phyloP scores from a whole-genome alignment of 2,888 invertebrate species.

The Adelognathus sp. region DNA sequence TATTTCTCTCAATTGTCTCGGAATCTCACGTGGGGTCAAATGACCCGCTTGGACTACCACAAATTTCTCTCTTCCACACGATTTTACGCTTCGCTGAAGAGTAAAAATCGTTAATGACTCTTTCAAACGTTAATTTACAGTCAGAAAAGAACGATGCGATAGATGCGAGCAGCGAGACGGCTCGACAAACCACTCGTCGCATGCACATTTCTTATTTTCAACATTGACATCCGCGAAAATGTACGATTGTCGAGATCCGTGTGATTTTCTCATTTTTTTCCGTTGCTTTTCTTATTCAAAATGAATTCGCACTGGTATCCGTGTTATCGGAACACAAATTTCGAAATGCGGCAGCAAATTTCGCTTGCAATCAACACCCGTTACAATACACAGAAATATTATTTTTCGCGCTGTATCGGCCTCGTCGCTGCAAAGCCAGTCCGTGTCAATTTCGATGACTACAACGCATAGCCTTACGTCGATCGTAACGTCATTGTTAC shows the following conservation, averaged over 20 bases:
- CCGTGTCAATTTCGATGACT: too few relatives aligned
- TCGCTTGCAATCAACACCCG: background rate
- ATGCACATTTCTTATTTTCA: constrained; percentile 14
- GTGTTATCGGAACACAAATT: constrained; percentile 18
- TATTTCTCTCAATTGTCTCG: too few relatives aligned
- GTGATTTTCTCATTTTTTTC: background rate
- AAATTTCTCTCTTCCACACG: background rate
- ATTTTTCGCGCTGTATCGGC: background rate
- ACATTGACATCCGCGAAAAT: background rate
- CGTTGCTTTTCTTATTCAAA: background rate
- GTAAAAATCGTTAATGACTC: background rate
- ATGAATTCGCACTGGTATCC: constrained; percentile 35
- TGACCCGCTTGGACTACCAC: too few relatives aligned
- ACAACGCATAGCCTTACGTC: too few relatives aligned
- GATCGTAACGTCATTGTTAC: too few relatives aligned
- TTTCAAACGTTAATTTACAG: background rate
- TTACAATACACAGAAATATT: background rate
- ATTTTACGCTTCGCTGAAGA: background rate
- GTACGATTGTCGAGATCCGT: background rate
- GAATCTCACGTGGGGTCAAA: too few relatives aligned
- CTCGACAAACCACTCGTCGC: background rate
- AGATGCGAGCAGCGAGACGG: background rate
- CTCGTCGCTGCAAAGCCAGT: too few relatives aligned
- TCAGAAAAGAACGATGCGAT: background rate
- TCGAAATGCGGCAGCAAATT: constrained; percentile 2